phyloP scores from a whole-genome alignment of 1,140 invertebrate genomes.

The Arion vulgaris region DNA sequence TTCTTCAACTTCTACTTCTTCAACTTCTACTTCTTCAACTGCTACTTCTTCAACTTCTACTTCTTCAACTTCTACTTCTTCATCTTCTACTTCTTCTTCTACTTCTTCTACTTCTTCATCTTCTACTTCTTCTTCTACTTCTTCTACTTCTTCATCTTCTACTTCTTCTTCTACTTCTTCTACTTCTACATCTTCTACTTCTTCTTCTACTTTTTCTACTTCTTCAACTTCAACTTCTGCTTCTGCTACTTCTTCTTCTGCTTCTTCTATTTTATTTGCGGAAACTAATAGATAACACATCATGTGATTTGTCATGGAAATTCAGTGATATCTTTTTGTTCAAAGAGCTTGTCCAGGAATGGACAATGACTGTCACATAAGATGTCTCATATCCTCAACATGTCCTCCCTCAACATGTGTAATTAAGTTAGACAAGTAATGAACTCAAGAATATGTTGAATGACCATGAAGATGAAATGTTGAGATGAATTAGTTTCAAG shows the following conservation, averaged over 20 bases:
- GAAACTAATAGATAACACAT: background rate
- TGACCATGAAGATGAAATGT: too few relatives aligned
- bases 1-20: background rate
- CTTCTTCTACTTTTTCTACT: too few relatives aligned
- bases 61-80: constrained; percentile 6
- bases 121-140: background rate
- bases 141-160: background rate
- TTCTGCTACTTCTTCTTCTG: background rate
- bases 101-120: background rate
- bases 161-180: background rate
- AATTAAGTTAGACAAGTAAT: too few relatives aligned
- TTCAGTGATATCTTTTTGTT: too few relatives aligned
- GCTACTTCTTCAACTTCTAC: constrained; percentile 6
- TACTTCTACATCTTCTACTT: background rate
- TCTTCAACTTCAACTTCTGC: background rate
- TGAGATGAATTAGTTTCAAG: too few relatives aligned
- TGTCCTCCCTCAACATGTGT: too few relatives aligned
- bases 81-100: constrained; percentile 1
- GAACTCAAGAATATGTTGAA: too few relatives aligned
- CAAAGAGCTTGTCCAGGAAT: too few relatives aligned
- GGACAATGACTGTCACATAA: too few relatives aligned
- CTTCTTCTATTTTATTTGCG: too few relatives aligned
- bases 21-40: background rate
- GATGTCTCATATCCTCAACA: too few relatives aligned
- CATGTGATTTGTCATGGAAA: too few relatives aligned